Percentiles rank a stretch among this genome's conserved stretches.
Evolutionary conservation across 2,888 invertebrate species (phyloP).

Genomic region (Xestia rhomboidea): DNA sequence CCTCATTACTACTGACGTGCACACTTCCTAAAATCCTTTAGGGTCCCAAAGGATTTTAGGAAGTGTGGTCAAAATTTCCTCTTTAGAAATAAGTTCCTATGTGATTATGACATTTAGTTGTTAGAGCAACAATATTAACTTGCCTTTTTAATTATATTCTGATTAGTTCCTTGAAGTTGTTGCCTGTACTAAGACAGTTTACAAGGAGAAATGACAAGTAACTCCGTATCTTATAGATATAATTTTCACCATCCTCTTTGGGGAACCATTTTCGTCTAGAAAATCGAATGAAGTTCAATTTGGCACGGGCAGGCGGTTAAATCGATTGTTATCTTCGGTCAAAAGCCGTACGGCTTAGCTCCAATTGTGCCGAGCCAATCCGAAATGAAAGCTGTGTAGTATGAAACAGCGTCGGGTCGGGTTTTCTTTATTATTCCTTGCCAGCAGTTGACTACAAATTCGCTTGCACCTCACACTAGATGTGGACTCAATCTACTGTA

Average conservation of each 20-base stretch:
- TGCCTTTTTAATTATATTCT: slow-evolving; percentile 38
- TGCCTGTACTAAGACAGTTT: neutral
- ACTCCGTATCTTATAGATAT: neutral
- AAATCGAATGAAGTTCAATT: neutral
- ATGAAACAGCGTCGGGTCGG: neutral
- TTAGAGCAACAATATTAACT: slow-evolving; percentile 19
- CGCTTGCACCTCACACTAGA: slow-evolving; percentile 16
- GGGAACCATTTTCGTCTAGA: neutral
- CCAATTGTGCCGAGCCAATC: neutral
- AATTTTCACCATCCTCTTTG: neutral
- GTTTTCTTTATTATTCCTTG: slow-evolving; percentile 5
- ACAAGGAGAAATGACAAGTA: neutral
- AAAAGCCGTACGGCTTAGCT: neutral
- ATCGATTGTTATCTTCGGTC: neutral
- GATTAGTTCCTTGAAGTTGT: neutral
- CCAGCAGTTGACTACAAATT: slow-evolving; percentile 37
- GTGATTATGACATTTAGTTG: slow-evolving; percentile 12
- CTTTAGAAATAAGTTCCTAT: slow-evolving; percentile 9
- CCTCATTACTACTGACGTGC: neutral
- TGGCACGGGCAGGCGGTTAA: neutral
- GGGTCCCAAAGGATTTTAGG: neutral
- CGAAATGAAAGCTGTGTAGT: neutral
- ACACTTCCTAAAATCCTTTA: no score
- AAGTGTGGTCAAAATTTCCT: neutral
- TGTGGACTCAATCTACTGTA: slow-evolving; percentile 22